Conservation (phyloP, 2,113 vertebrate genomes). For the Sphaerodactylus townsendi region DNA sequence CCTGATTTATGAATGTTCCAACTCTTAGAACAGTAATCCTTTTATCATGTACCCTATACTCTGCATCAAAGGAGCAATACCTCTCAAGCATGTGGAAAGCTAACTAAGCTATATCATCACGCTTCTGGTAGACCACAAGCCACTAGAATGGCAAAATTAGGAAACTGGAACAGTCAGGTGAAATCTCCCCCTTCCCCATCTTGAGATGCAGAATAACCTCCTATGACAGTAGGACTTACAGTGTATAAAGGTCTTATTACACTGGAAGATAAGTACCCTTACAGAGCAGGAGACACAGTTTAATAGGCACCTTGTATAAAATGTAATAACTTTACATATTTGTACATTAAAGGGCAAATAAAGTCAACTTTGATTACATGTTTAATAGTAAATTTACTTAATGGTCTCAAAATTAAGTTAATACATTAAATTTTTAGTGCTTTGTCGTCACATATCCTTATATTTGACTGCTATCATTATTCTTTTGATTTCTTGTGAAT, state of each 20-base stretch:
- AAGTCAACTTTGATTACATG: constrained; percentile 16
- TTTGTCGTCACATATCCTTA: constrained; percentile 40
- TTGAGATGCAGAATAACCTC: too few species aligned
- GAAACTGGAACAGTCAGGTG: too few species aligned
- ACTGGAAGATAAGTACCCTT: constrained; percentile 40
- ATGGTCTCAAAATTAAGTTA: constrained; percentile 41
- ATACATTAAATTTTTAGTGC: constrained; percentile 47
- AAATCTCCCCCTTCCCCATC: too few species aligned
- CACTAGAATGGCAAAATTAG: too few species aligned
- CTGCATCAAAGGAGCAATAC: too few species aligned
- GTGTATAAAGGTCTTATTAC: constrained; percentile 28
- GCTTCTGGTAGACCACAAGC: too few species aligned
- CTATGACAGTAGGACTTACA: neutral
- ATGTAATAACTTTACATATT: constrained; percentile 35
- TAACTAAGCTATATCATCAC: too few species aligned
- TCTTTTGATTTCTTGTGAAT: constrained; percentile 30
- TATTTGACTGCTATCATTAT: constrained; percentile 25
- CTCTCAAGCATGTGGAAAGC: too few species aligned
- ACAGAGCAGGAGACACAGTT: constrained; percentile 27
- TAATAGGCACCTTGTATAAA: constrained; percentile 31
- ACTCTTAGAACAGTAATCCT: too few species aligned
- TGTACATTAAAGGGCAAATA: constrained; percentile 38
- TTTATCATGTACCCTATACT: too few species aligned
- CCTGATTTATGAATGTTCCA: too few species aligned
- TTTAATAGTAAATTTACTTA: constrained; percentile 46